Evolutionary conservation across 2,113 vertebrate species (phyloP).

Genomic region (Gallinago media): DNA sequence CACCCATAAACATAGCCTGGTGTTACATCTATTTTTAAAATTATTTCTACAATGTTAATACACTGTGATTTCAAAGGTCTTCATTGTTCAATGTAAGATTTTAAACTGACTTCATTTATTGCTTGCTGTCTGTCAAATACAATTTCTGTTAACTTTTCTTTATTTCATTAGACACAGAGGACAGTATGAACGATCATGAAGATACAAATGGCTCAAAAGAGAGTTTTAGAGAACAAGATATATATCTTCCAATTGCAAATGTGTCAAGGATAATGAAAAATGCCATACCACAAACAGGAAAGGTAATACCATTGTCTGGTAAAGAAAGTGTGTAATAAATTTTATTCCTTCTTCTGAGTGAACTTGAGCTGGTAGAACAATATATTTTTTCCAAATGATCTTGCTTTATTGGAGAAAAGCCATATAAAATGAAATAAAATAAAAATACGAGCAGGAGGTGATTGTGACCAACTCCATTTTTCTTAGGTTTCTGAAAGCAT

Average conservation of each 20-base stretch:
- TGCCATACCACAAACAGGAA: slow-evolving; percentile 95
- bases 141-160: slow-evolving; percentile 23
- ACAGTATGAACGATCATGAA: slow-evolving; percentile 94
- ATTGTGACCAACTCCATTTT: neutral
- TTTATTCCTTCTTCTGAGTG: neutral
- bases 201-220: slow-evolving; percentile 94
- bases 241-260: slow-evolving; percentile 98
- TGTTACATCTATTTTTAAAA: neutral
- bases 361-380: neutral
- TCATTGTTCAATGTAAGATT: neutral
- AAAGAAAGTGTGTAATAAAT: neutral
- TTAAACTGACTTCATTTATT: neutral
- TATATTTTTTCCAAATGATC: neutral
- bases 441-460: neutral
- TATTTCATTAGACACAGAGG: slow-evolving; percentile 83
- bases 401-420: neutral
- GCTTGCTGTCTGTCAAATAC: neutral
- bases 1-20: neutral
- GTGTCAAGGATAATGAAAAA: slow-evolving; percentile 99
- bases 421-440: neutral
- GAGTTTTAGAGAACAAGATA: slow-evolving; percentile 98
- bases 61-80: neutral
- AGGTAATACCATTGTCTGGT: slow-evolving; percentile 79
- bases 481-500: neutral
- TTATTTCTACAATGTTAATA: neutral